A percentile compares a stretch with the other conserved stretches of the same genome.
phyloP scores from a whole-genome alignment of 23 tunicate species.

The Botrylloides violaceus region DNA sequence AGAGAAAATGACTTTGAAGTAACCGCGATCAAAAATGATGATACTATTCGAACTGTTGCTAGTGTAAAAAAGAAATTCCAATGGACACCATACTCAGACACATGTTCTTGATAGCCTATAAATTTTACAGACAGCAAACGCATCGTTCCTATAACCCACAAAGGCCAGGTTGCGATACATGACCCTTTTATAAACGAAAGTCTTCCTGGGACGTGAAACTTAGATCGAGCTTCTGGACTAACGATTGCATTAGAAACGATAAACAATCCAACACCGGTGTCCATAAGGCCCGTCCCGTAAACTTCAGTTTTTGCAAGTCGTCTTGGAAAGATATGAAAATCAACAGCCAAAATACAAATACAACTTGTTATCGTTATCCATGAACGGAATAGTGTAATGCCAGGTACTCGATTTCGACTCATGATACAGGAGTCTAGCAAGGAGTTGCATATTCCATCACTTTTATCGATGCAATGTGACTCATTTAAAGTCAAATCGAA shows the following conservation, averaged over 20 bases:
- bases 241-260: constrained; percentile 69
- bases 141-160: constrained; percentile 36
- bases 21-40: constrained; percentile 1
- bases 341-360: constrained; percentile 81
- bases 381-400: constrained; percentile 32
- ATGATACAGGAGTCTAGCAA: neutral
- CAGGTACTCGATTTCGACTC: constrained; percentile 33
- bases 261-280: constrained; percentile 68
- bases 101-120: constrained; percentile 74
- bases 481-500: neutral
- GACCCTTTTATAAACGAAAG: neutral
- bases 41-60: constrained; percentile 50
- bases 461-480: neutral
- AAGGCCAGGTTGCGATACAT: constrained; percentile 53
- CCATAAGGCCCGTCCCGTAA: constrained; percentile 79
- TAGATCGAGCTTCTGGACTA: constrained; percentile 50
- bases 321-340: constrained; percentile 78
- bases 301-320: constrained; percentile 77
- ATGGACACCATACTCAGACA: constrained; percentile 90
- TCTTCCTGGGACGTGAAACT: constrained; percentile 1
- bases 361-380: constrained; percentile 37
- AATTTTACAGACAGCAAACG: constrained; percentile 40
- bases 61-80: constrained; percentile 94
- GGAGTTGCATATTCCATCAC: neutral
- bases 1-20: constrained; percentile 7